Base-by-base conservation (phyloP, 37 sponge, comb jelly and placozoan species). In the Bolinopsis microptera region DNA sequence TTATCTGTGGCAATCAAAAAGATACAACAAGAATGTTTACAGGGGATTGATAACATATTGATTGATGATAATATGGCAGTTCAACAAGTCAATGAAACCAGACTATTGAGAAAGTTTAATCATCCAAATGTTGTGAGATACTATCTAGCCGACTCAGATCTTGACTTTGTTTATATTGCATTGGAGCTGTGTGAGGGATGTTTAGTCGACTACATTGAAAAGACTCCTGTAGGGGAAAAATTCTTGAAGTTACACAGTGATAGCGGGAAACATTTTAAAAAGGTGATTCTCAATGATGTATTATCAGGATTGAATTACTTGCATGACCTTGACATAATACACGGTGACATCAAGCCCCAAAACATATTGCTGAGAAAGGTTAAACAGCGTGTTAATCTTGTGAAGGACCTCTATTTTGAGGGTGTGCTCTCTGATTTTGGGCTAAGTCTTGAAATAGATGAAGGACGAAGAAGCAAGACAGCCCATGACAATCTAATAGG, bases 111-210 rank as follows among this genome's bases (percentile, higher is more conserved):
- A 38, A 38, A 40, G 27, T 16, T 86, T 8, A 34, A 86, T 27
- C 90, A 86, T 27, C 61, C 90, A 21, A 86, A 86, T 40, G 90
- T 86, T n/a, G 48, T 86, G 30, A 39, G 90, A 25, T 86, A 86
- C 30, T 18, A 38, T 5, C n/a, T 86, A 0, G 34, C n/a, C 24
- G 90, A 86, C 61, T 24, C 21, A 27, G 90, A 86, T 27, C 9
- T 8, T 3, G 61, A 86, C 28, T 86, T 86, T 30, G 30, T 41
- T 34, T 86, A 86, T 38, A 86, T 86, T 30, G 90, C 90, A 16
- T 38, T 86, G 27, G 90, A 86, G 1, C 26, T 86, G 31, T 86
- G 90, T 39, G 61, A 86, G 0, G 36, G 21, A 1, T 41, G 38
- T 35, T 34, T 39, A 22, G 18, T 86, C 25, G 28, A 86, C 1